These are phyloP conservation scores for Phataginus tricuspis DNA, from an alignment of 2,797 vertebrate species.

Conservation along the genomic window DNA sequence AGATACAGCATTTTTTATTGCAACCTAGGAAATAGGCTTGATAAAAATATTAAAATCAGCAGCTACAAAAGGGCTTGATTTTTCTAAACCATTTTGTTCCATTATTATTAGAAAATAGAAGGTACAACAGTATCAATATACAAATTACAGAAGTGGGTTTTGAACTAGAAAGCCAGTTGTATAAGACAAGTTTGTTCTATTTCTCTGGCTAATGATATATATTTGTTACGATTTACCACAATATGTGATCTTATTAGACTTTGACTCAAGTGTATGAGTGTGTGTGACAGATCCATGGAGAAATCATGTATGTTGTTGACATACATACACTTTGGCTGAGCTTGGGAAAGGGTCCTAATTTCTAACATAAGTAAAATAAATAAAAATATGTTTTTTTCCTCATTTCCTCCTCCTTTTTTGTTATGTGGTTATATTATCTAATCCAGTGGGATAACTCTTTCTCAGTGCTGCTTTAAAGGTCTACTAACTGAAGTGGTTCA, in stretches of 20 bases:
- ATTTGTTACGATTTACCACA: not conserved
- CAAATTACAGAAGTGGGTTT: constrained; percentile 24
- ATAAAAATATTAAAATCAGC: constrained; percentile 28
- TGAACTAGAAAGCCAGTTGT: not conserved
- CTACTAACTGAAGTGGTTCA: constrained; percentile 63
- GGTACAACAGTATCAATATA: not conserved
- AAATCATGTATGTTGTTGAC: constrained; percentile 43
- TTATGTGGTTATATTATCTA: constrained; percentile 44
- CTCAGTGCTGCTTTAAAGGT: constrained; percentile 31
- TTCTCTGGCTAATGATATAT: not conserved
- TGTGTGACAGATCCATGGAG: constrained; percentile 54
- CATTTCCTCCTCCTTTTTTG: constrained; percentile 20
- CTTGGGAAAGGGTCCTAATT: constrained; percentile 65
- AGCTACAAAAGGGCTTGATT: not conserved
- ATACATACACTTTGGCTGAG: constrained; percentile 58
- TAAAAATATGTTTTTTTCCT: constrained; percentile 9
- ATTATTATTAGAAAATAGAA: constrained; percentile 27
- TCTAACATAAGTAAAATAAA: constrained; percentile 53
- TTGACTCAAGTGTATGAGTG: constrained; percentile 77
- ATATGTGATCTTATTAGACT: constrained; percentile 82
- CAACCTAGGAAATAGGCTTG: not conserved
- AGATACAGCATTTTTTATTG: not conserved
- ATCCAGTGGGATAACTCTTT: constrained; percentile 20
- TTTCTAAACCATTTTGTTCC: constrained; percentile 38
- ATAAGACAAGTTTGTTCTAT: constrained; percentile 42